Evolutionary conservation across 2,113 vertebrate species (phyloP).

Genomic region (Camelus bactrianus): DNA sequence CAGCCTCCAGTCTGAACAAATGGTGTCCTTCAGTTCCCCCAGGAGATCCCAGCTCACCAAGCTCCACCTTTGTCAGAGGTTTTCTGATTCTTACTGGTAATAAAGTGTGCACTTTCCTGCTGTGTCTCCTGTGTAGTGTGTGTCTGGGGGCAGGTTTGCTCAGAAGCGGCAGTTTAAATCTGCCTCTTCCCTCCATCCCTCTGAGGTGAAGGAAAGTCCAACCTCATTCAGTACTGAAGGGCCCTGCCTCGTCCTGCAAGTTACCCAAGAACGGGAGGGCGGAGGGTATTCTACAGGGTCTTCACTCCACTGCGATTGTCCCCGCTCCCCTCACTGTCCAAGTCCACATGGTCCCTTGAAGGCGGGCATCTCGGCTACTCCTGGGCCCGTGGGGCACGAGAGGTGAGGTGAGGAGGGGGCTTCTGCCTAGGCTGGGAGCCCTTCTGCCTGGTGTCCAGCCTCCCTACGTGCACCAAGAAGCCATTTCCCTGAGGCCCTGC

Average conservation of each 20-base stretch:
- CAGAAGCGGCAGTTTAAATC: background rate
- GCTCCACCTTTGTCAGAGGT: background rate
- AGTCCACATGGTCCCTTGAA: background rate
- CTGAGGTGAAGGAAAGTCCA: background rate
- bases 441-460: background rate
- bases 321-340: background rate
- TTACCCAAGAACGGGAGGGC: background rate
- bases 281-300: background rate
- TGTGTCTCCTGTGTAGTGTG: constrained; percentile 26
- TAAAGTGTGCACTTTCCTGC: background rate
- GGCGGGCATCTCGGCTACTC: background rate
- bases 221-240: background rate
- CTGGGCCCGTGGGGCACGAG: fast-evolving
- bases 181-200: background rate
- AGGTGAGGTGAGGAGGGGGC: background rate
- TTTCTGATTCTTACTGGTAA: constrained; percentile 22
- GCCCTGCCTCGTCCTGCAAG: background rate
- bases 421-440: background rate
- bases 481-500: background rate
- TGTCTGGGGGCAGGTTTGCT: background rate
- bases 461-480: background rate
- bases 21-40: background rate
- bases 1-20: background rate
- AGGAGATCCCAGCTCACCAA: background rate
- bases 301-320: background rate